A percentile compares a stretch with the other conserved stretches of the same genome.
These are phyloP conservation scores for Malachius bipustulatus DNA, from an alignment of 2,888 invertebrate species.

Conservation along the genomic window DNA sequence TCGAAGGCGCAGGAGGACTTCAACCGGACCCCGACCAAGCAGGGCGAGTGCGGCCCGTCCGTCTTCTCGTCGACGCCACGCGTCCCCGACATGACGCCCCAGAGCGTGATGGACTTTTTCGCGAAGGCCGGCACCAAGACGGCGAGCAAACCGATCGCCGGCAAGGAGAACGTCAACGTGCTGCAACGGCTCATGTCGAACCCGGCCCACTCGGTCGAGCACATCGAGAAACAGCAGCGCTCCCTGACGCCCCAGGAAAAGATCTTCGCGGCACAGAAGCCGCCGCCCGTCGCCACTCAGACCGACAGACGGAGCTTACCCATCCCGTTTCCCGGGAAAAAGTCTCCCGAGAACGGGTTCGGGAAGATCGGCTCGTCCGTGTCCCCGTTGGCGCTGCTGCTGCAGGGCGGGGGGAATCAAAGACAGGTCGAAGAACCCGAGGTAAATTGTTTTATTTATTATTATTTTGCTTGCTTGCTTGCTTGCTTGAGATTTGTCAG, in stretches of 20 bases:
- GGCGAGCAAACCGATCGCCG: slow-evolving; percentile 43
- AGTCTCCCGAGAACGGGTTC: too few relatives aligned
- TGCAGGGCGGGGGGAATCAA: too few relatives aligned
- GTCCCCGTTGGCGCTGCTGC: slow-evolving; percentile 27
- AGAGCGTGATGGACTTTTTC: slow-evolving; percentile 81
- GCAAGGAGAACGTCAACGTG: slow-evolving; percentile 40
- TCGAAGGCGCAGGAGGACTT: slow-evolving; percentile 84
- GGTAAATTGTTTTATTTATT: too few relatives aligned
- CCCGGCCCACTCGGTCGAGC: slow-evolving; percentile 73
- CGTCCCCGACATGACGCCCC: slow-evolving; percentile 60
- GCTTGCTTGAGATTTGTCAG: too few relatives aligned
- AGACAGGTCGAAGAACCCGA: too few relatives aligned
- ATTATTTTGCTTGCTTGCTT: too few relatives aligned
- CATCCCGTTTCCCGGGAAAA: slow-evolving; percentile 17
- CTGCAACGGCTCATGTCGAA: slow-evolving; percentile 73
- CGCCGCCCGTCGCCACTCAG: slow-evolving; percentile 18
- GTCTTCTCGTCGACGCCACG: slow-evolving; percentile 38
- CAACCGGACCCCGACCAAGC: slow-evolving; percentile 43
- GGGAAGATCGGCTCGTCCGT: neutral
- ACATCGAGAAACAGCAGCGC: slow-evolving; percentile 77
- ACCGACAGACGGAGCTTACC: slow-evolving; percentile 31
- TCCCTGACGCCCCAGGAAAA: slow-evolving; percentile 58
- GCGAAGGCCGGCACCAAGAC: slow-evolving; percentile 58
- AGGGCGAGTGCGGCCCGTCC: slow-evolving; percentile 27
- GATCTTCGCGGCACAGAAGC: slow-evolving; percentile 18